These are phyloP conservation scores for Mythimna loreyi DNA, from an alignment of 2,888 invertebrate species.

Conservation along the genomic window DNA sequence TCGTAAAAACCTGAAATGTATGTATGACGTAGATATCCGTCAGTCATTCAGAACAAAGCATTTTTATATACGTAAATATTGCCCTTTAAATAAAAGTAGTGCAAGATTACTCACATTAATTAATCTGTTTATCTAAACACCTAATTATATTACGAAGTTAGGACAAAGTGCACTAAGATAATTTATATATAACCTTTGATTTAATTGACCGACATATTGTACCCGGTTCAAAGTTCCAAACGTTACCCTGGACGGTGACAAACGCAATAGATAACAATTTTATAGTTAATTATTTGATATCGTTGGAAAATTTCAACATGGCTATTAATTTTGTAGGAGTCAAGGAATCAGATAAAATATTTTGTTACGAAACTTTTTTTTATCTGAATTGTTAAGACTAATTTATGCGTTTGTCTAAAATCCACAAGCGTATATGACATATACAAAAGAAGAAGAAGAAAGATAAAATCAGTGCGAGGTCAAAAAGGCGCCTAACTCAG, in stretches of 20 bases:
- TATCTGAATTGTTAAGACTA: too few relatives aligned
- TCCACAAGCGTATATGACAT: too few relatives aligned
- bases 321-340: slow-evolving; percentile 19
- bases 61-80: too few relatives aligned
- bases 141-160: slow-evolving; percentile 6
- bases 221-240: slow-evolving; percentile 49
- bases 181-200: slow-evolving; percentile 9
- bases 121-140: slow-evolving; percentile 30
- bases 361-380: neutral
- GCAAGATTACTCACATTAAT: slow-evolving; percentile 2
- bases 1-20: too few relatives aligned
- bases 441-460: too few relatives aligned
- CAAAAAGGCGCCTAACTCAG: too few relatives aligned
- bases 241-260: slow-evolving; percentile 22
- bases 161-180: slow-evolving; percentile 37
- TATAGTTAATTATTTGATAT: slow-evolving; percentile 29
- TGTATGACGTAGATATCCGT: too few relatives aligned
- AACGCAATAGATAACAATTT: slow-evolving; percentile 35
- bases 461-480: too few relatives aligned
- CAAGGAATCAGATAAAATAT: slow-evolving; percentile 13
- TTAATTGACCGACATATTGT: slow-evolving; percentile 25
- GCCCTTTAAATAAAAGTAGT: neutral
- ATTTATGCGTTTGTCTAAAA: too few relatives aligned
- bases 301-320: slow-evolving; percentile 7
- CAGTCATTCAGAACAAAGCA: too few relatives aligned